These are phyloP conservation scores for Neosilurus hyrtlii DNA, from an alignment of 2,797 vertebrate genomes.

Conservation along the genomic window DNA sequence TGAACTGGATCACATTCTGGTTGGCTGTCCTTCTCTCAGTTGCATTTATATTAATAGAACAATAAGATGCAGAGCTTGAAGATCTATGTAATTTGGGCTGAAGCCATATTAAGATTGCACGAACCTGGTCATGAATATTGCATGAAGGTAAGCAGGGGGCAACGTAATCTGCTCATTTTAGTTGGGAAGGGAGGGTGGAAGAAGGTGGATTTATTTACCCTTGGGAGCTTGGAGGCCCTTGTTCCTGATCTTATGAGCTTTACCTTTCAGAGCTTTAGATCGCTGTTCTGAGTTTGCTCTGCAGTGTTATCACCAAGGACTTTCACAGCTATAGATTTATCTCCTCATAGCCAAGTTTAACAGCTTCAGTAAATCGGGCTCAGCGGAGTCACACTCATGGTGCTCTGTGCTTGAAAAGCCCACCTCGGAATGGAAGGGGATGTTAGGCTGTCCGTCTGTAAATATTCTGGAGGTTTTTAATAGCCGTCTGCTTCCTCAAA, in stretches of 20 bases:
- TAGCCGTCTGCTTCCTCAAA: constrained; percentile 36
- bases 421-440: constrained; percentile 38
- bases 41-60: constrained; percentile 46
- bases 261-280: constrained; percentile 16
- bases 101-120: constrained; percentile 44
- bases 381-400: constrained; percentile 33
- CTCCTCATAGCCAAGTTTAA: constrained; percentile 53
- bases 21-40: constrained; percentile 26
- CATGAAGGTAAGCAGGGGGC: constrained; percentile 46
- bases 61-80: constrained; percentile 35
- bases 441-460: constrained; percentile 42
- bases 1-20: constrained; percentile 52
- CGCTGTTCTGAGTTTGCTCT: constrained; percentile 6
- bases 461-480: constrained; percentile 50
- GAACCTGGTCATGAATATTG: constrained; percentile 56
- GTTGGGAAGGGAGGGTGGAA: constrained; percentile 15
- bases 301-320: constrained; percentile 33
- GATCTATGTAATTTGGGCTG: constrained; percentile 48
- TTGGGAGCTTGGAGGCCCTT: constrained; percentile 11
- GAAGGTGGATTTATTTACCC: constrained; percentile 41
- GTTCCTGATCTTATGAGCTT: constrained; percentile 33
- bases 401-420: constrained; percentile 22
- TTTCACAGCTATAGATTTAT: constrained; percentile 46
- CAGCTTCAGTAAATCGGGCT: constrained; percentile 51
- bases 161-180: constrained; percentile 33